Percentiles rank a stretch among this genome's conserved stretches.
phyloP scores from a whole-genome alignment of 2,113 vertebrate species.

The Xiphias gladius region DNA sequence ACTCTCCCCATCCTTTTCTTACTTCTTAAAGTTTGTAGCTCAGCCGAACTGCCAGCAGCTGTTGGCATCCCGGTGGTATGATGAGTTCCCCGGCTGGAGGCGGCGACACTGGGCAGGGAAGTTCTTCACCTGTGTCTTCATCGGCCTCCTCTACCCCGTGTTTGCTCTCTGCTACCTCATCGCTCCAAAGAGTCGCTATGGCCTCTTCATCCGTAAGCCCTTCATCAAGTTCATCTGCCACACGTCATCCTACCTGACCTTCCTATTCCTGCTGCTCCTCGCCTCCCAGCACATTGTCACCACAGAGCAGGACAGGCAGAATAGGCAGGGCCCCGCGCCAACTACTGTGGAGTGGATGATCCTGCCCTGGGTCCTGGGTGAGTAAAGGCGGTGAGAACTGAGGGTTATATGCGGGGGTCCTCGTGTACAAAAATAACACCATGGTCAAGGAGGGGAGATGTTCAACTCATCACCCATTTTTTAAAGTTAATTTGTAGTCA shows the following conservation, averaged over 20 bases:
- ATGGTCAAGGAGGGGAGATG: neutral
- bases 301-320: slow-evolving; percentile 89
- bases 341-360: slow-evolving; percentile 99
- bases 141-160: slow-evolving; percentile 94
- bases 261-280: slow-evolving; percentile 97
- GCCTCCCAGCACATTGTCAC: slow-evolving; percentile 97
- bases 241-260: slow-evolving; percentile 97
- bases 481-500: neutral
- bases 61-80: slow-evolving; percentile 96
- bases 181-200: slow-evolving; percentile 96
- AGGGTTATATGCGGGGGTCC: too few relatives aligned
- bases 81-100: slow-evolving; percentile 97
- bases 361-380: slow-evolving; percentile 97
- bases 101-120: slow-evolving; percentile 97
- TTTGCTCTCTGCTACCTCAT: slow-evolving; percentile 95
- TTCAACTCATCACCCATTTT: neutral
- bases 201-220: slow-evolving; percentile 98
- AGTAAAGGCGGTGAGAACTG: slow-evolving; percentile 40
- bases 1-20: neutral
- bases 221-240: slow-evolving; percentile 99
- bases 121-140: slow-evolving; percentile 95
- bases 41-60: slow-evolving; percentile 99
- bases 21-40: slow-evolving; percentile 91
- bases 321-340: slow-evolving; percentile 92
- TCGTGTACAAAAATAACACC: neutral